phyloP scores from a whole-genome alignment of 2,797 vertebrate genomes.

The Enteromius unitaeniatus region DNA sequence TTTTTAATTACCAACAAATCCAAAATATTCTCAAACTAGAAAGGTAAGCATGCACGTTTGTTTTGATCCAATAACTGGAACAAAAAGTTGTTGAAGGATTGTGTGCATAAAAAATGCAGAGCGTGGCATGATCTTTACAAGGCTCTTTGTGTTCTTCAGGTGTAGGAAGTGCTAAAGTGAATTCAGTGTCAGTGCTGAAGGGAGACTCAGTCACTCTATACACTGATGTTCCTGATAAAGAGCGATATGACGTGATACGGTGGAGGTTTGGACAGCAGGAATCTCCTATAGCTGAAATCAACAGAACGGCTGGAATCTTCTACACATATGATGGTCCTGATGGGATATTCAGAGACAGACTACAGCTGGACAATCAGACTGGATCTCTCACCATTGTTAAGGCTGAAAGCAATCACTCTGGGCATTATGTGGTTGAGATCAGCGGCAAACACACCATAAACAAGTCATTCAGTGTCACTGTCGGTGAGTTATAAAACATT shows the following conservation, averaged over 20 bases:
- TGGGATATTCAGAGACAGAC: background rate
- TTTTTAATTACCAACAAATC: too few relatives aligned
- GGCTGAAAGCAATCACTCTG: fast-evolving
- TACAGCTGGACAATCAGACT: background rate
- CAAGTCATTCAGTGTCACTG: background rate
- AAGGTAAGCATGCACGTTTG: too few relatives aligned
- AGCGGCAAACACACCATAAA: background rate
- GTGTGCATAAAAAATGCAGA: too few relatives aligned
- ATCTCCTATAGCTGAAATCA: background rate
- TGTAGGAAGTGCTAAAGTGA: too few relatives aligned
- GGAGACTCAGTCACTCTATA: background rate
- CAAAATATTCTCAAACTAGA: too few relatives aligned
- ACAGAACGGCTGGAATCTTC: background rate
- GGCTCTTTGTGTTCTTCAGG: too few relatives aligned
- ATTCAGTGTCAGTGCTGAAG: background rate
- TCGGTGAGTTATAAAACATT: background rate
- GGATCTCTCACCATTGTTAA: background rate
- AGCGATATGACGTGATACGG: background rate
- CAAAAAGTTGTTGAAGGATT: too few relatives aligned
- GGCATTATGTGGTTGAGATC: background rate
- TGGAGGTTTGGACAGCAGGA: background rate
- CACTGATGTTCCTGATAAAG: background rate
- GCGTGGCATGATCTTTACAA: too few relatives aligned
- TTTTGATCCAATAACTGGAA: too few relatives aligned
- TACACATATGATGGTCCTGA: background rate